phyloP scores from a whole-genome alignment of 2,888 invertebrate species.

The Himalopsyche kuldschensis region DNA sequence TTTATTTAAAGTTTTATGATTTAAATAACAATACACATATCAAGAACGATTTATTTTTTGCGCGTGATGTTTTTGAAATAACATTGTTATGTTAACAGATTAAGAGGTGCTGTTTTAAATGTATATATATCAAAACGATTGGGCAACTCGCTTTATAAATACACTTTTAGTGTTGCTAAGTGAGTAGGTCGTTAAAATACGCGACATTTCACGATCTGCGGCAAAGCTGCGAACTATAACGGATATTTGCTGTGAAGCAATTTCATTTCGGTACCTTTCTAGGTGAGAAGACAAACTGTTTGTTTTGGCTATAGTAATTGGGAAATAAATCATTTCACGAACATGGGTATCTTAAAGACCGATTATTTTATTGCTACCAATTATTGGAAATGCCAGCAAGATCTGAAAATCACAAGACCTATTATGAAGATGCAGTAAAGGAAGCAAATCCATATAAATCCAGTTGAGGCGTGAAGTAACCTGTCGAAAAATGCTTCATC shows the following conservation, averaged over 20 bases:
- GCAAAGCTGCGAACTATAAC: not conserved
- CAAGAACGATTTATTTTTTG: too few relatives aligned
- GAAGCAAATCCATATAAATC: too few relatives aligned
- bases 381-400: not conserved
- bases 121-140: not conserved
- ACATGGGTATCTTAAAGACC: not conserved
- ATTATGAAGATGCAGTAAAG: too few relatives aligned
- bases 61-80: too few relatives aligned
- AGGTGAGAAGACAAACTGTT: not conserved
- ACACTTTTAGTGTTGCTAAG: not conserved
- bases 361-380: not conserved
- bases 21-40: too few relatives aligned
- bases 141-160: not conserved
- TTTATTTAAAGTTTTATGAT: too few relatives aligned
- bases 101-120: not conserved
- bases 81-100: not conserved
- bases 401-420: not conserved
- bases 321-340: not conserved
- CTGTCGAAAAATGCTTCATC: too few relatives aligned
- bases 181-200: not conserved
- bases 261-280: not conserved
- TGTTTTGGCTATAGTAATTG: not conserved
- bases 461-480: too few relatives aligned
- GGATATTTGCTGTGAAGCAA: not conserved
- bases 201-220: not conserved